These are phyloP conservation scores for Acanthococcus lagerstroemiae DNA, from an alignment of 2,888 invertebrate species.

Conservation along the genomic window DNA sequence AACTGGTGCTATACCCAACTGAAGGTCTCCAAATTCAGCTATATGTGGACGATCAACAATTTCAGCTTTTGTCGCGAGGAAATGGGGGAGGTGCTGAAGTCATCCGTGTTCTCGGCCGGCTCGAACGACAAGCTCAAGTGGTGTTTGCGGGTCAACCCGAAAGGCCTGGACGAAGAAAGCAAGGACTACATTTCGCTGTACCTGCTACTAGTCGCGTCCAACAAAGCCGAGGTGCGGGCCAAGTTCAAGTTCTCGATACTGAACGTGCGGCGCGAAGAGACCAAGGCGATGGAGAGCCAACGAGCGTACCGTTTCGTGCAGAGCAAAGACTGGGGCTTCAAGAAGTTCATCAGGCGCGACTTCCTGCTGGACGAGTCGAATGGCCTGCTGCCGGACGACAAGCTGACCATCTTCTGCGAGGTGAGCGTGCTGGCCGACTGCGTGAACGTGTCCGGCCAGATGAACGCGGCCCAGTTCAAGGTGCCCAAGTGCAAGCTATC, in stretches of 20 bases:
- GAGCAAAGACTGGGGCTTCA: constrained; percentile 99
- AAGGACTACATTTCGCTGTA: constrained; percentile 99
- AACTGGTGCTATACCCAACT: constrained; percentile 99
- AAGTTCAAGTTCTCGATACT: constrained; percentile 99
- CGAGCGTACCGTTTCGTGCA: constrained; percentile 98
- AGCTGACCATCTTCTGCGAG: constrained; percentile 98
- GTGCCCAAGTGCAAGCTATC: constrained; percentile 86
- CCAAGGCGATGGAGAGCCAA: constrained; percentile 95
- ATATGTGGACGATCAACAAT: constrained; percentile 99
- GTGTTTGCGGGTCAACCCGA: constrained; percentile 98
- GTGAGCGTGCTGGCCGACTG: constrained; percentile 96
- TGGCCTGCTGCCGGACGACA: constrained; percentile 95
- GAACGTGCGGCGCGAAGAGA: constrained; percentile 99
- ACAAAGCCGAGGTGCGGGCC: constrained; percentile 99
- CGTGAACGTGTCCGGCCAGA: constrained; percentile 97
- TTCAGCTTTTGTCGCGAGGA: constrained; percentile 99
- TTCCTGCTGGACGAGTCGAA: constrained; percentile 97
- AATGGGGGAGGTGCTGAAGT: constrained; percentile 99
- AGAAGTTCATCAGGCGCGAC: constrained; percentile 97
- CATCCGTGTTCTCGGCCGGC: constrained; percentile 98
- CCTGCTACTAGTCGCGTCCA: constrained; percentile 96
- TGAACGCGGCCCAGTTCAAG: constrained; percentile 95
- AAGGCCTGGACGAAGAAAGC: constrained; percentile 99
- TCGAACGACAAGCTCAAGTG: constrained; percentile 99
- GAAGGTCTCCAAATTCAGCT: constrained; percentile 99